A percentile compares a stretch with the other conserved stretches of the same genome.
Conservation (phyloP, 30 jellyfish, hydroid and myxozoan genomes). For the Calvadosia cruxmelitensis region DNA sequence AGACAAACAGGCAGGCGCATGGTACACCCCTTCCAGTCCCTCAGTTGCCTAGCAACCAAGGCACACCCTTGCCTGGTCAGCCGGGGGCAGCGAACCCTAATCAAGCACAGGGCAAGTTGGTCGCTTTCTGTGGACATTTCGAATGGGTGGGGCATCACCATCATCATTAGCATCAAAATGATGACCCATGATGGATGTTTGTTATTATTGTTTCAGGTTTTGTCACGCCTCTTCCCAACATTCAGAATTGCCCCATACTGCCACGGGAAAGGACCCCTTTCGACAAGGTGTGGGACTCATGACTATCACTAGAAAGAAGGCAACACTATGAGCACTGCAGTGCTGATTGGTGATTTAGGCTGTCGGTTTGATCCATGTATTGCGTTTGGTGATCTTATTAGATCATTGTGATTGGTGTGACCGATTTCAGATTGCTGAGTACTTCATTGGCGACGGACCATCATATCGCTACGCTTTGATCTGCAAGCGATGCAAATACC, state of each 20-base stretch:
- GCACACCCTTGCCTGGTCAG: background rate
- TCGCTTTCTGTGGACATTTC: background rate
- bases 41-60: background rate
- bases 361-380: background rate
- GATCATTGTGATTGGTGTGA: too few relatives aligned
- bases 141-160: background rate
- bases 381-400: too few relatives aligned
- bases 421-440: conserved; percentile 89
- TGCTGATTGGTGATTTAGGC: background rate
- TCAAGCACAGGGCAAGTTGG: background rate
- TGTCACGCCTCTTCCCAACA: conserved; percentile 9
- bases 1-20: too few relatives aligned
- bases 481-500: conserved; percentile 56
- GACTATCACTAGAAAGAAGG: background rate
- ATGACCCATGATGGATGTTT: background rate
- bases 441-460: conserved; percentile 96
- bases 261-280: conserved; percentile 67
- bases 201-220: conserved; percentile 8
- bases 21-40: too few relatives aligned
- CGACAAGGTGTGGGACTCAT: conserved; percentile 87
- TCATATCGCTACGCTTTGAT: conserved; percentile 73
- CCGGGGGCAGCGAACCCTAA: background rate
- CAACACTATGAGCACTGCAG: background rate
- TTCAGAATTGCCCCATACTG: conserved; percentile 42
- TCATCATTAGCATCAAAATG: background rate